These are phyloP conservation scores for Camponotus pennsylvanicus DNA, from an alignment of 1,140 invertebrate genomes.

Conservation along the genomic window DNA sequence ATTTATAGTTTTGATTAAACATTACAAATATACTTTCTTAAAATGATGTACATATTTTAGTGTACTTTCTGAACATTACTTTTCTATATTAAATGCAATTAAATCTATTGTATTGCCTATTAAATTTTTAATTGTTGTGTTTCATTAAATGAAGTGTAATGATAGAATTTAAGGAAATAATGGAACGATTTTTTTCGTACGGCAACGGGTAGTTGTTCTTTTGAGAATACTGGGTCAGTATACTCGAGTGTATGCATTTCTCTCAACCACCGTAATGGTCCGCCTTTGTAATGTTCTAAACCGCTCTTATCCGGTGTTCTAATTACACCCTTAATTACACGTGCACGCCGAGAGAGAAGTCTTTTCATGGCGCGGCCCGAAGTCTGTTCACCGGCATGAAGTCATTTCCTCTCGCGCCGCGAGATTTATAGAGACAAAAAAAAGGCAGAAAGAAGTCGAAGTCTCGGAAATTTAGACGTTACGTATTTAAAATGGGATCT, in stretches of 20 bases:
- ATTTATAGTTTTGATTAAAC: neutral
- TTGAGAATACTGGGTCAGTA: constrained; percentile 43
- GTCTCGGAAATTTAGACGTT: constrained; percentile 8
- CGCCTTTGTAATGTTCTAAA: constrained; percentile 58
- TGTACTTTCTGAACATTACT: too few species aligned
- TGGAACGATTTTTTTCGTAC: neutral
- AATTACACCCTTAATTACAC: constrained; percentile 63
- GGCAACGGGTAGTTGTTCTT: neutral
- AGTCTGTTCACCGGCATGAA: constrained; percentile 52
- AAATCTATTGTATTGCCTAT: neutral
- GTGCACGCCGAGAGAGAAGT: constrained; percentile 42
- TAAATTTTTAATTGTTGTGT: neutral
- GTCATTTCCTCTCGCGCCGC: constrained; percentile 25
- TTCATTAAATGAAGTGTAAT: too few species aligned
- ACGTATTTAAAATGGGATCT: neutral
- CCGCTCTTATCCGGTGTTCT: constrained; percentile 61
- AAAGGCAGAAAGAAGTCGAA: neutral
- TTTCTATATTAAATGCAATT: too few species aligned
- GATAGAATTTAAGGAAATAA: too few species aligned
- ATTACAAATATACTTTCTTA: too few species aligned
- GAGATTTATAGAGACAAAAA: constrained; percentile 47
- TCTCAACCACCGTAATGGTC: constrained; percentile 29
- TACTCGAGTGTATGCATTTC: constrained; percentile 25
- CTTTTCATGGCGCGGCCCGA: constrained; percentile 43
- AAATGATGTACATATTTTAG: too few species aligned